Base-by-base conservation (phyloP, 2,113 vertebrate species). In the Channa maculata region DNA sequence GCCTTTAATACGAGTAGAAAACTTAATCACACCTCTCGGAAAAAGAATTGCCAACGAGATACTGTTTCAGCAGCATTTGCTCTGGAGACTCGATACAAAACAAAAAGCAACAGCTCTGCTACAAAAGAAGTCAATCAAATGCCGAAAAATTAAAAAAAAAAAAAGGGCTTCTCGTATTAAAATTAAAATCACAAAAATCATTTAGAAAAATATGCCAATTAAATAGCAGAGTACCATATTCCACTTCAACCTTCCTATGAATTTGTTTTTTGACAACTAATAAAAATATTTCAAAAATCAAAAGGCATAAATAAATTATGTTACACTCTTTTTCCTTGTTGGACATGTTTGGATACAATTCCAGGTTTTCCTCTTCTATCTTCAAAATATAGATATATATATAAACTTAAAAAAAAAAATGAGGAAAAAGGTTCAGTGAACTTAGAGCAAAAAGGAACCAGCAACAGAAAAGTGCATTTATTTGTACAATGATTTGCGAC, bases 381-480 rank as follows among this genome's bases (percentile, higher is more conserved):
- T 87, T 90, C 72, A 91, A 92, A 89, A 88, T 90, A 90, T 91
- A 86, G 82, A 90, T 87, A 90, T 41, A 7, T 41, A 88, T 93
- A 91, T 92, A 89, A 92, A 88, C 91, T 91, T 88, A 89, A 88
- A 87, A 73, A 82, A 86, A 24, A 24, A 24, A 24, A 24, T 88
- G 24, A 74, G 55, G 65, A 75, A 79, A 80, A 80, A 83, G 83
- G 85, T 88, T 82, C 71, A 76, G 89, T 87, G 84, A 91, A 91
- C 90, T 91, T 91, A 92, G 93, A 91, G 88, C 89, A 88, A 94
- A 93, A 94, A 94, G 94, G 95, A 97, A 95, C 94, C 91, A 95
- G 96, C 94, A 98, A 98, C 96, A 96, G 96, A 98, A 98, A 97
- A 98, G 96, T 96, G 97, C 96, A 98, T 97, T 97, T 96, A 96